Percentiles rank a stretch among this genome's conserved stretches.
These are phyloP conservation scores for Drosophila seguyi DNA, from an alignment of 1,140 invertebrate genomes.

Conservation along the genomic window DNA sequence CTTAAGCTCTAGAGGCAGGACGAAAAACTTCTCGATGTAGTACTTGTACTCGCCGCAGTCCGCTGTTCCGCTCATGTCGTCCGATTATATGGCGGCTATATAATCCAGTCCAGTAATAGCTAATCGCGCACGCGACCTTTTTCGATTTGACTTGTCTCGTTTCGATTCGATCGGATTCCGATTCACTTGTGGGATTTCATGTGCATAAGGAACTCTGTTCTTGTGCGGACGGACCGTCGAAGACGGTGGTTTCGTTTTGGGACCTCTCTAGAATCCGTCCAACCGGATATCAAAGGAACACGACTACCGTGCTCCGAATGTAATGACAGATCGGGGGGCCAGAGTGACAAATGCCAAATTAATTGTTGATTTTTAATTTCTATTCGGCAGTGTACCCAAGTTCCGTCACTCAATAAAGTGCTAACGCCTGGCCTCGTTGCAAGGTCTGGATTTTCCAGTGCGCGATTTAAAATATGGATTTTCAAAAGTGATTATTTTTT, in stretches of 20 bases:
- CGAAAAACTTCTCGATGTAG: slow-evolving; percentile 75
- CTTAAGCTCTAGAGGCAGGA: slow-evolving; percentile 74
- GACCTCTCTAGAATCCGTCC: neutral
- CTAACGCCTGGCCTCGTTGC: neutral
- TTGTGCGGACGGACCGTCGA: neutral
- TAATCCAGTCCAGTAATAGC: slow-evolving; percentile 5
- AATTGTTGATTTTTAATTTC: slow-evolving; percentile 21
- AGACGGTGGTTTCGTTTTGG: neutral
- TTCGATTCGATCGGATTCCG: slow-evolving; percentile 13
- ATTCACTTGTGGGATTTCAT: slow-evolving; percentile 47
- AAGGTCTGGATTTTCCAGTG: neutral
- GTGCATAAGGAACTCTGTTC: neutral
- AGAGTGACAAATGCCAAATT: slow-evolving; percentile 9
- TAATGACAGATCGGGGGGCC: neutral
- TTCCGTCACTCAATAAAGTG: neutral
- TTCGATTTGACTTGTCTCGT: slow-evolving; percentile 6
- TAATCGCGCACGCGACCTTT: slow-evolving; percentile 24
- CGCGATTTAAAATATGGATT: slow-evolving; percentile 1
- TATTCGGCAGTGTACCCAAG: slow-evolving; percentile 11
- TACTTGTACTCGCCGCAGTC: slow-evolving; percentile 51
- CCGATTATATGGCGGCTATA: slow-evolving; percentile 31
- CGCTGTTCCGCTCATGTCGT: slow-evolving; percentile 24
- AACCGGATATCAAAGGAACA: neutral
- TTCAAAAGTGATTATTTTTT: neutral
- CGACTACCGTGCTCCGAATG: neutral